Evolutionary conservation across 2,888 invertebrate species (phyloP).

Genomic region (Pyralis farinalis): DNA sequence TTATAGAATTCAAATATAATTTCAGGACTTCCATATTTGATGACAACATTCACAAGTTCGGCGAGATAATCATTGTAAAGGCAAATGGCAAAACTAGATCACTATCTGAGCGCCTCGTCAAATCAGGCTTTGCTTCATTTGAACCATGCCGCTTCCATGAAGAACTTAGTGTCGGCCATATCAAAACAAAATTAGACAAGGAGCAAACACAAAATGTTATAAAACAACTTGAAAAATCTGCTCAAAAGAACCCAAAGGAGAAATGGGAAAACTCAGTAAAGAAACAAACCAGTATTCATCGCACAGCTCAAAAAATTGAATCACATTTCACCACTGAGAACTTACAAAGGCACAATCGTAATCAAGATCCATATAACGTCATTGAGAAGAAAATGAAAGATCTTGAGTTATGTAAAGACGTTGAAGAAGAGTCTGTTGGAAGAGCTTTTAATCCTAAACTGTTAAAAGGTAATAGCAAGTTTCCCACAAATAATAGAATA

Average conservation of each 20-base stretch:
- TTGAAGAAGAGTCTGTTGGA: conserved; percentile 43
- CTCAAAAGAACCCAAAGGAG: conserved; percentile 20
- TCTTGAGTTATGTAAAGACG: conserved; percentile 45
- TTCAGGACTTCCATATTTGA: conserved; percentile 58
- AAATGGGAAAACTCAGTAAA: conserved; percentile 29
- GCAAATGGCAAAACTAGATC: conserved; percentile 27
- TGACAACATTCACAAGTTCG: conserved; percentile 57
- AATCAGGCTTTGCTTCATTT: conserved; percentile 35
- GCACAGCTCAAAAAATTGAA: conserved; percentile 30
- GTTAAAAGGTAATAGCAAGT: conserved; percentile 9
- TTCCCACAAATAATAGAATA: background rate
- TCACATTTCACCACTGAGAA: conserved; percentile 28
- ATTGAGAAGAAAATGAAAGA: conserved; percentile 39
- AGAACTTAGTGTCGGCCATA: conserved; percentile 31
- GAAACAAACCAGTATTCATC: conserved; percentile 34
- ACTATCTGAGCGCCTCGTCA: conserved; percentile 31
- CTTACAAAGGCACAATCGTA: conserved; percentile 23
- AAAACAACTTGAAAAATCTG: conserved; percentile 31
- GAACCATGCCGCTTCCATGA: conserved; percentile 40
- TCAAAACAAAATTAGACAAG: conserved; percentile 38
- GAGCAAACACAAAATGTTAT: conserved; percentile 30
- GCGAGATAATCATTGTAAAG: conserved; percentile 43
- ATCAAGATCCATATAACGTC: background rate
- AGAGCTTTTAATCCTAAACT: conserved; percentile 27
- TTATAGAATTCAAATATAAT: too few relatives aligned